Evolutionary conservation across 2,113 vertebrate genomes (phyloP).

Genomic region (Nymphicus hollandicus): DNA sequence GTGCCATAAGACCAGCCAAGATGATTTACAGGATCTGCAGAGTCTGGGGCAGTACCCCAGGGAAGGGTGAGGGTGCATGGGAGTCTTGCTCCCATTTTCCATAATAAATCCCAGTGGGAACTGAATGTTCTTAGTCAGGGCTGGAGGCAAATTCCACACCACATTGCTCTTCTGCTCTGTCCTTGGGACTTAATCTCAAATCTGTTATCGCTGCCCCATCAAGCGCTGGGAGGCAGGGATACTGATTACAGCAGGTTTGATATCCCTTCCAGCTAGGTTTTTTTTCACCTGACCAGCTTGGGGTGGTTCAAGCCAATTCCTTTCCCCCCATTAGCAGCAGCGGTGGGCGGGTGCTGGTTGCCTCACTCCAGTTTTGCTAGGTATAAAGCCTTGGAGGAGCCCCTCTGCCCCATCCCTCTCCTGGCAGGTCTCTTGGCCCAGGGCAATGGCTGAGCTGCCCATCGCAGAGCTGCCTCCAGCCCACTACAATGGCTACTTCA

Average conservation of each 20-base stretch:
- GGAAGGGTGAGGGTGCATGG: not conserved
- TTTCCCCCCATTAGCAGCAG: not conserved
- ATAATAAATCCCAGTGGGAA: conserved; percentile 38
- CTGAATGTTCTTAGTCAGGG: conserved; percentile 10
- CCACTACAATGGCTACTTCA: conserved; percentile 73
- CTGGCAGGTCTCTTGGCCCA: not conserved
- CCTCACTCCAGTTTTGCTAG: not conserved
- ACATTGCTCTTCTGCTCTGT: not conserved
- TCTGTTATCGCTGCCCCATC: conserved; percentile 51
- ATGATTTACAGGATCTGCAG: not conserved
- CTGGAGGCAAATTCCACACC: not conserved
- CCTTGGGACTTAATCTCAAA: conserved; percentile 65
- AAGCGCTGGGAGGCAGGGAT: not conserved
- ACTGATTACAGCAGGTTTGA: not conserved
- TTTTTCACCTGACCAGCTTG: conserved; percentile 37
- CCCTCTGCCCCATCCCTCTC: not conserved
- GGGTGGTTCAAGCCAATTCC: conserved; percentile 43
- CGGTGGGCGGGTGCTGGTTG: not conserved
- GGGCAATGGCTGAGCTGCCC: conserved; percentile 70
- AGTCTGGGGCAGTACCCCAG: not conserved
- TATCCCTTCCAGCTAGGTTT: conserved; percentile 41
- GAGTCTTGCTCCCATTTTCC: conserved; percentile 14
- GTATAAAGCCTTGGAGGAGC: conserved; percentile 70
- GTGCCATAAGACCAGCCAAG: not conserved
- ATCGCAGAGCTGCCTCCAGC: not conserved